phyloP scores from a whole-genome alignment of 1,140 invertebrate genomes.

The Nylanderia fulva region DNA sequence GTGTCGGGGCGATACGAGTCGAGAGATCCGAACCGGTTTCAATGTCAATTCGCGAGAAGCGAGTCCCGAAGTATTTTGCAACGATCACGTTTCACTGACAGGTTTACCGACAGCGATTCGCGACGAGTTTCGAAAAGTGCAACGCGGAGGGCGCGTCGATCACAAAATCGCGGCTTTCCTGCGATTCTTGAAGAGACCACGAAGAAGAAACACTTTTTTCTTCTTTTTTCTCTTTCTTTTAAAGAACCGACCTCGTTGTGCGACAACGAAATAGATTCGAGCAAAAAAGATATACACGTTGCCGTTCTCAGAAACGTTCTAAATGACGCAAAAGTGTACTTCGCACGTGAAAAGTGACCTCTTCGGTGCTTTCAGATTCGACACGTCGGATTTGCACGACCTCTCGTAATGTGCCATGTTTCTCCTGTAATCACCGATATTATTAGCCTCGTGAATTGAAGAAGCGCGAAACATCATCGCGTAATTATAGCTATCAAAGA shows the following conservation, averaged over 20 bases:
- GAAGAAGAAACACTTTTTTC: slow-evolving; percentile 16
- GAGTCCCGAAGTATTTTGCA: not conserved
- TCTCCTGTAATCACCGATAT: not conserved
- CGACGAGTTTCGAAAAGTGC: slow-evolving; percentile 54
- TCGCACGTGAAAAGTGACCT: not conserved
- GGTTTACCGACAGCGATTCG: slow-evolving; percentile 67
- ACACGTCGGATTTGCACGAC: not conserved
- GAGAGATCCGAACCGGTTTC: too few relatives aligned
- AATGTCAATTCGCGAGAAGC: too few relatives aligned
- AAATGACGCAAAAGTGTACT: not conserved
- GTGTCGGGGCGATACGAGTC: too few relatives aligned
- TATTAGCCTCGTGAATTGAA: not conserved
- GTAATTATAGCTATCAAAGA: not conserved
- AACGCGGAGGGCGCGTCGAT: slow-evolving; percentile 61
- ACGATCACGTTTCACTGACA: not conserved
- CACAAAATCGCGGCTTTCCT: slow-evolving; percentile 48
- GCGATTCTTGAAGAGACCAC: not conserved
- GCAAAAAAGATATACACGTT: not conserved
- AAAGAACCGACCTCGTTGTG: slow-evolving; percentile 41
- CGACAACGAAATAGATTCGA: not conserved
- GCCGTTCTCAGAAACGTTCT: not conserved
- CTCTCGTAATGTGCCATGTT: not conserved
- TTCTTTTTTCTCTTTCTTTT: slow-evolving; percentile 1
- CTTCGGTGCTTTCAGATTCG: not conserved
- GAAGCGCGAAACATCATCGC: not conserved